phyloP scores from a whole-genome alignment of 2,113 vertebrate genomes.

The Tyto alba region DNA sequence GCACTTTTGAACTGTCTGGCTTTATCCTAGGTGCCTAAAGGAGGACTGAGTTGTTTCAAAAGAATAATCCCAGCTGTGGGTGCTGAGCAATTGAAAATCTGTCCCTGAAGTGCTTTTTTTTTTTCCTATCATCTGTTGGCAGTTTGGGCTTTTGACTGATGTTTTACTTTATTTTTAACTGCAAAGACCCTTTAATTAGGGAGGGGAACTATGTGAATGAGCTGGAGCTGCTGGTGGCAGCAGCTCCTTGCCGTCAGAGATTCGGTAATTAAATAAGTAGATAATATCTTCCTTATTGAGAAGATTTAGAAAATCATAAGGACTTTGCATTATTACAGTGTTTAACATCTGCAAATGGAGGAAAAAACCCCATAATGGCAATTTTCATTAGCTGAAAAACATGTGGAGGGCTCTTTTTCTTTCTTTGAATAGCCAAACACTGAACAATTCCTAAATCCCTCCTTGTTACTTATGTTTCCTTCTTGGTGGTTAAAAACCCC shows the following conservation, averaged over 20 bases:
- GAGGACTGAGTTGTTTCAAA: constrained; percentile 11
- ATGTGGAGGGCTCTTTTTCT: constrained; percentile 43
- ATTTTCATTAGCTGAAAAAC: constrained; percentile 56
- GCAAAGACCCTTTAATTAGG: constrained; percentile 47
- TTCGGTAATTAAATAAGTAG: constrained; percentile 61
- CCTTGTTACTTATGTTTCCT: constrained; percentile 45
- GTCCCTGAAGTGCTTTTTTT: background rate
- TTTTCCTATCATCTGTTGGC: background rate
- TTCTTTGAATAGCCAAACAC: constrained; percentile 34
- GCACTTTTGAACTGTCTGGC: constrained; percentile 21
- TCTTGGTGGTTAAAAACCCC: constrained; percentile 28
- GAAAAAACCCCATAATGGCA: constrained; percentile 6
- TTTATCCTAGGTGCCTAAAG: constrained; percentile 11
- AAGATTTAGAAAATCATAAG: constrained; percentile 66
- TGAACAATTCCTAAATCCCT: constrained; percentile 42
- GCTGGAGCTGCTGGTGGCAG: constrained; percentile 14
- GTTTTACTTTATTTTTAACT: constrained; percentile 32
- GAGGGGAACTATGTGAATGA: constrained; percentile 14
- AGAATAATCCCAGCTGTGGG: background rate
- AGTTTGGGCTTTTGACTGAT: background rate
- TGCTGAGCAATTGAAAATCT: constrained; percentile 34
- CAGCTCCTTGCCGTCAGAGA: constrained; percentile 29
- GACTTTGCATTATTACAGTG: constrained; percentile 50
- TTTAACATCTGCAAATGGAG: constrained; percentile 47
- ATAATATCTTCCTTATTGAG: constrained; percentile 62